phyloP scores from a whole-genome alignment of 2,797 vertebrate species.

The Chrysocyon brachyurus region DNA sequence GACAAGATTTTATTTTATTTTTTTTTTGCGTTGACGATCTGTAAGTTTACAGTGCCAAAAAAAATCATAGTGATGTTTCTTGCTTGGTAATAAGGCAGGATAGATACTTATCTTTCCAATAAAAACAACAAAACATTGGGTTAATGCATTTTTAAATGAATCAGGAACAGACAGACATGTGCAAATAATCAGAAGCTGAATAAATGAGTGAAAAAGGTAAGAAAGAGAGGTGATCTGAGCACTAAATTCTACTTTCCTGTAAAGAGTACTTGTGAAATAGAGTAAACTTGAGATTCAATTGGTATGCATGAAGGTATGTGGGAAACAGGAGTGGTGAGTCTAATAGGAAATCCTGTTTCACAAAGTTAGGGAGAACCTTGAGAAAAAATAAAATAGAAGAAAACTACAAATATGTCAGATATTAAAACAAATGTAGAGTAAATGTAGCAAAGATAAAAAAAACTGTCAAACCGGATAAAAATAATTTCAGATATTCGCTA shows the following conservation, averaged over 20 bases:
- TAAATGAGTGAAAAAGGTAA: not conserved
- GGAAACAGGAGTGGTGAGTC: not conserved
- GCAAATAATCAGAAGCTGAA: not conserved
- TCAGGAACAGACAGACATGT: not conserved
- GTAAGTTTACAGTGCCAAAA: not conserved
- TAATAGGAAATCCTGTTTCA: not conserved
- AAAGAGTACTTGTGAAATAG: not conserved
- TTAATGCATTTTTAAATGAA: not conserved
- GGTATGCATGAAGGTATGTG: not conserved
- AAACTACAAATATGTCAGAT: constrained; percentile 25
- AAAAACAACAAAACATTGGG: not conserved
- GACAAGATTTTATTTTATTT: not conserved
- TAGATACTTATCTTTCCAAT: not conserved
- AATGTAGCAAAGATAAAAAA: not conserved
- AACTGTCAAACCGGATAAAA: not conserved
- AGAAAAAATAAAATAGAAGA: not conserved
- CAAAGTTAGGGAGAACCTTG: not conserved
- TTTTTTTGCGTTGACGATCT: not conserved
- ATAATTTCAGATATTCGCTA: not conserved
- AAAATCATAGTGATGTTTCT: not conserved
- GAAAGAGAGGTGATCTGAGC: not conserved
- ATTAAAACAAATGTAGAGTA: not conserved
- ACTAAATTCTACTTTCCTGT: not conserved
- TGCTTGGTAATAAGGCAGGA: not conserved
- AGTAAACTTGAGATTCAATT: not conserved